These are phyloP conservation scores for Helicoverpa armigera DNA, from an alignment of 1,140 invertebrate species.

Conservation along the genomic window DNA sequence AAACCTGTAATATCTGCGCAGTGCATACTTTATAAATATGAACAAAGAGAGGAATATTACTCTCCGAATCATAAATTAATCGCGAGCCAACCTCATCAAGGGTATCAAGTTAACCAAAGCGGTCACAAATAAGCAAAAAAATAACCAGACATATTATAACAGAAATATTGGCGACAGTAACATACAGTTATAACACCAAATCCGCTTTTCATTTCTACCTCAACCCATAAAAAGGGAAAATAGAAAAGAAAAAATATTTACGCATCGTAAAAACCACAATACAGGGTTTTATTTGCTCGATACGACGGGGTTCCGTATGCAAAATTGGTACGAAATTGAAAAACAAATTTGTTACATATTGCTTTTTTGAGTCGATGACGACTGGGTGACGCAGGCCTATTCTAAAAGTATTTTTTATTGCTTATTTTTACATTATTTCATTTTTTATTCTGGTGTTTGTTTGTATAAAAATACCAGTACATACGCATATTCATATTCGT, in stretches of 20 bases:
- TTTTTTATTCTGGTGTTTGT: neutral
- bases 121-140: slow-evolving; percentile 53
- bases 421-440: slow-evolving; percentile 31
- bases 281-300: slow-evolving; percentile 73
- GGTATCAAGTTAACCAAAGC: slow-evolving; percentile 56
- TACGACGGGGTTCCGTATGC: slow-evolving; percentile 73
- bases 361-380: slow-evolving; percentile 74
- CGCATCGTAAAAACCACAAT: slow-evolving; percentile 83
- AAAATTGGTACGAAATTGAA: slow-evolving; percentile 86
- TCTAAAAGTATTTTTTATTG: slow-evolving; percentile 51
- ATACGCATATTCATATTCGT: neutral
- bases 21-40: neutral
- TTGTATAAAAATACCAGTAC: neutral
- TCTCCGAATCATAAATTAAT: slow-evolving; percentile 21
- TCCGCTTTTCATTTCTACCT: slow-evolving; percentile 74
- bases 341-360: slow-evolving; percentile 86
- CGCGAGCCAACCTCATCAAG: slow-evolving; percentile 19
- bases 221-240: slow-evolving; percentile 69
- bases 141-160: slow-evolving; percentile 53
- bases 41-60: neutral
- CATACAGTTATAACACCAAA: slow-evolving; percentile 61
- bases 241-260: slow-evolving; percentile 72
- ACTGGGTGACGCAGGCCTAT: slow-evolving; percentile 49
- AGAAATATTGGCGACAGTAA: slow-evolving; percentile 68
- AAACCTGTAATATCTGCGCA: neutral